Base-by-base conservation (phyloP, 2,797 vertebrate genomes). In the Sebastolobus altivelis region DNA sequence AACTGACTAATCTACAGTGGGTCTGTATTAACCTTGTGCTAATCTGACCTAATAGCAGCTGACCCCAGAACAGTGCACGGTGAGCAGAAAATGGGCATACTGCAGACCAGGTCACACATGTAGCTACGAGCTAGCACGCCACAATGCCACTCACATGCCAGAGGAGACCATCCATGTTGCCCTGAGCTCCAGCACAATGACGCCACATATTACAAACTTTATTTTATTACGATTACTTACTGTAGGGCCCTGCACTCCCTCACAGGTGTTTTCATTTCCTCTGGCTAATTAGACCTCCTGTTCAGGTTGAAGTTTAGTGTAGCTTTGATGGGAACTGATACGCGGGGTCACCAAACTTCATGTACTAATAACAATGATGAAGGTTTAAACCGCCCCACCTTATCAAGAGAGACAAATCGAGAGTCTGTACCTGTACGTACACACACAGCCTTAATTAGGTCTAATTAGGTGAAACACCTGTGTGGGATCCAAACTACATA, bases 1-100 rank as follows among this genome's bases (percentile, higher is more conserved):
- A 55, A 72, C 79, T 68, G 72, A 86, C 68, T 35, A 66, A 83
- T 79, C 71, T 20, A 37, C 69, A 35, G 58, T 49, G 27, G 69
- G 58, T 78, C 80, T 52, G 52, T 25, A 18, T 38, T 56, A 58
- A 54, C 72, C 66, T 59, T 20, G 5, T 8, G 18, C 20, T 69
- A 76, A 71, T 81, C 66, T 65, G 54, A 79, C 29, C 54, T 63
- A 40, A 69, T 5, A 46, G 33, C 59, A 85, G 81, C 75, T 67
- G 80, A 87, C 68, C 68, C 65, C 52, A 66, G 74, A 77, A 58
- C 62, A 79, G 72, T 11, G 40, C 29, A 18, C 8, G 4, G 22
- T 40, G 27, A 27, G 60, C 68, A 43, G 35, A 35, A 29, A 60
- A 55, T 8, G 33, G 40, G 65, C 75, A 33, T 6, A 55, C 25